Percentiles rank a stretch among this genome's conserved stretches.
Conservation (phyloP, 2,888 invertebrate species). For the Ctenicera cuprea region DNA sequence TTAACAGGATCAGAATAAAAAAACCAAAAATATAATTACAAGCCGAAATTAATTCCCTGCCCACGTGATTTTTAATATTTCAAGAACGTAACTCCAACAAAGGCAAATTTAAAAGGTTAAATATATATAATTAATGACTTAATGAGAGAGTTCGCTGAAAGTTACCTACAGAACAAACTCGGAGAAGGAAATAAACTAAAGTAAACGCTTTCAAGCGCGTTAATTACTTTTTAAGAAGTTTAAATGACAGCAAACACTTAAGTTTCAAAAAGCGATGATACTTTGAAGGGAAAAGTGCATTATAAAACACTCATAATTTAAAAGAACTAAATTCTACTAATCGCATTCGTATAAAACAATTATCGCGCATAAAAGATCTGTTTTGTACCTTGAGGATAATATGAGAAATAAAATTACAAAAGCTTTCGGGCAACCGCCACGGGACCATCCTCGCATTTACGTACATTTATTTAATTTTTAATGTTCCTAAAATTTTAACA, state of each 20-base stretch:
- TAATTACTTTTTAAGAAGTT: constrained; percentile 23
- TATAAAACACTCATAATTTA: too few species aligned
- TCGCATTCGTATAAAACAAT: too few species aligned
- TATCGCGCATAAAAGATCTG: too few species aligned
- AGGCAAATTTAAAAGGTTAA: constrained; percentile 1
- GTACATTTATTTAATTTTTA: too few species aligned
- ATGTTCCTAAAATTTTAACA: too few species aligned
- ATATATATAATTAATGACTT: constrained; percentile 11
- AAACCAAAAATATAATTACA: not conserved
- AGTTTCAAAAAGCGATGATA: constrained; percentile 11
- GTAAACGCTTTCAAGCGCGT: constrained; percentile 17
- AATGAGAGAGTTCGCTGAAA: not conserved
- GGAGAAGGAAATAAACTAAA: constrained; percentile 1
- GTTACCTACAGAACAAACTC: constrained; percentile 5
- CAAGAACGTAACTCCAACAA: not conserved
- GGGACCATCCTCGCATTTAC: too few species aligned
- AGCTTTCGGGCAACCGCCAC: too few species aligned
- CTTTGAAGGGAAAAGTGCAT: constrained; percentile 10
- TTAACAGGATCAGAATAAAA: not conserved
- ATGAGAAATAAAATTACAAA: too few species aligned
- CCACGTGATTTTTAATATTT: not conserved
- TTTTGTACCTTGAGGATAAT: too few species aligned
- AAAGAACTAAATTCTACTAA: not conserved
- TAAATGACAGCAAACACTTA: constrained; percentile 20
- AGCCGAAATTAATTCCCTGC: not conserved